phyloP scores from a whole-genome alignment of 1,140 invertebrate genomes.

The Drosophila bocqueti region DNA sequence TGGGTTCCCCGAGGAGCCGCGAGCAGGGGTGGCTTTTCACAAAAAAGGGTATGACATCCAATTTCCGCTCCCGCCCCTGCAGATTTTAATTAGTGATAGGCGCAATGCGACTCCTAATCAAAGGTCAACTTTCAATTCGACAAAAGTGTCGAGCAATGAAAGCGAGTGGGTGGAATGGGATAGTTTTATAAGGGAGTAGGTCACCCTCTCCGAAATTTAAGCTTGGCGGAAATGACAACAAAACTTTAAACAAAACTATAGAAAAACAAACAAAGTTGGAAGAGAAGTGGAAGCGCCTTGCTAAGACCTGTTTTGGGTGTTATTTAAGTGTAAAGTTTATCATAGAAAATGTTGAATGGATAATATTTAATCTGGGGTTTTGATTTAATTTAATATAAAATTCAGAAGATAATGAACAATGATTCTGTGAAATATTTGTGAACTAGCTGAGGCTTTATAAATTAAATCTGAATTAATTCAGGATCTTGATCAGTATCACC shows the following conservation, averaged over 20 bases:
- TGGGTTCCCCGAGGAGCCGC: conserved; percentile 38
- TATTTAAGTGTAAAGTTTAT: neutral
- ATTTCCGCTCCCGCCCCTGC: conserved; percentile 61
- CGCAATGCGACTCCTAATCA: conserved; percentile 38
- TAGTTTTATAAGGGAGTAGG: neutral
- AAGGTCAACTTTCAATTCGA: conserved; percentile 42
- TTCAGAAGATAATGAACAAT: too few relatives aligned
- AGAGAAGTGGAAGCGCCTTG: neutral
- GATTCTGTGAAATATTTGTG: too few relatives aligned
- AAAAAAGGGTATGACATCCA: conserved; percentile 62
- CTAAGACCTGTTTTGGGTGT: neutral
- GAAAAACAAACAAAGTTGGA: too few relatives aligned
- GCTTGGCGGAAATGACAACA: neutral
- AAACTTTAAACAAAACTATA: neutral
- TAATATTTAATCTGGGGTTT: neutral
- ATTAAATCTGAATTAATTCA: neutral
- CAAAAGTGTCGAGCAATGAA: conserved; percentile 21
- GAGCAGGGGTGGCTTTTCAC: conserved; percentile 18
- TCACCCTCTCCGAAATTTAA: neutral
- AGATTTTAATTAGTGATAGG: conserved; percentile 75
- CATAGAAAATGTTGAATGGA: neutral
- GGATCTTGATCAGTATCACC: neutral
- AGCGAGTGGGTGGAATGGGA: neutral
- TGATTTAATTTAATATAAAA: neutral
- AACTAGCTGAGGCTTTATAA: too few relatives aligned